These are phyloP conservation scores for Empidonax traillii DNA, from an alignment of 2,113 vertebrate genomes.

Conservation along the genomic window DNA sequence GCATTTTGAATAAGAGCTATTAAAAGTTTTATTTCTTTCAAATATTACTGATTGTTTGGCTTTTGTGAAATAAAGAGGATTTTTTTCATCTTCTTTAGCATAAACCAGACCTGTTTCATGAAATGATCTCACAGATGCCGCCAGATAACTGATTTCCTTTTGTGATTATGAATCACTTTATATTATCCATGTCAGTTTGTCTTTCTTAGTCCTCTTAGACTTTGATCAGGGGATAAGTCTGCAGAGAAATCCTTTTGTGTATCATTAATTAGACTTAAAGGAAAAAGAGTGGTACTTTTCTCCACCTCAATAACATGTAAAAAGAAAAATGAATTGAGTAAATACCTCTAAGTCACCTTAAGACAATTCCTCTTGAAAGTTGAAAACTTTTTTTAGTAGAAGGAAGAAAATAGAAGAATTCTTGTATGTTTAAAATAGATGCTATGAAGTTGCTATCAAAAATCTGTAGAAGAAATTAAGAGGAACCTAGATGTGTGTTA, in stretches of 20 bases:
- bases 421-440: neutral
- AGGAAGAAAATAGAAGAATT: neutral
- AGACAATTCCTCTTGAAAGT: neutral
- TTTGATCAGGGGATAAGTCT: neutral
- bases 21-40: neutral
- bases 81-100: neutral
- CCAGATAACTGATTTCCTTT: neutral
- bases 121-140: neutral
- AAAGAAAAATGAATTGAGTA: neutral
- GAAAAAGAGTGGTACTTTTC: neutral
- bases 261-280: neutral
- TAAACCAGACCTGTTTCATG: neutral
- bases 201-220: neutral
- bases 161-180: neutral
- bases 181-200: neutral
- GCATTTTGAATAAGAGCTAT: neutral
- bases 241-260: neutral
- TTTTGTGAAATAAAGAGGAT: neutral
- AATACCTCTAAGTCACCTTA: neutral
- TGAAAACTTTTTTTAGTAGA: neutral
- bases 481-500: neutral
- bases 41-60: neutral
- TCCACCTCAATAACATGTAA: neutral
- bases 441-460: neutral
- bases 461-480: neutral